Conservation (phyloP, 1,140 invertebrate species). For the Eueides isabella region DNA sequence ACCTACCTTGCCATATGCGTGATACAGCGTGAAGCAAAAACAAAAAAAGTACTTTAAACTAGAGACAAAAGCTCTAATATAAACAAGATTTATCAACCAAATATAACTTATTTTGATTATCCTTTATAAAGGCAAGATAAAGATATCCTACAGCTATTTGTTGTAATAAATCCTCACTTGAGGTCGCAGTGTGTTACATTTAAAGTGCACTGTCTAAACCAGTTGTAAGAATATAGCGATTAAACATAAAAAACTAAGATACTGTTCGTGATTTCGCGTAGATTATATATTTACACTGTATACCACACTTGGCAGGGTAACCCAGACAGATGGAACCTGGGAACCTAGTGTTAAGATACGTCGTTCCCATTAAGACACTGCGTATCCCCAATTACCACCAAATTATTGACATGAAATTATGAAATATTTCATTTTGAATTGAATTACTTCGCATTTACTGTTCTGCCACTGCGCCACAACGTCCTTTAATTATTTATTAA, state of each 20-base stretch:
- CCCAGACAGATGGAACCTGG: neutral
- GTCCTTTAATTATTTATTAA: too few species aligned
- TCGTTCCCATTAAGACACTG: too few species aligned
- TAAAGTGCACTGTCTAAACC: neutral
- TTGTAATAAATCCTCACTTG: constrained; percentile 37
- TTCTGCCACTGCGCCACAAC: too few species aligned
- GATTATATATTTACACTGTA: too few species aligned
- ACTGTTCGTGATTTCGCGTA: too few species aligned
- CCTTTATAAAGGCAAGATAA: constrained; percentile 22
- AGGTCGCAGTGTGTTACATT: constrained; percentile 26
- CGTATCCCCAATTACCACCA: too few species aligned
- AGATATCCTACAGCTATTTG: constrained; percentile 32
- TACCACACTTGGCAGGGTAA: too few species aligned
- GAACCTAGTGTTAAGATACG: neutral
- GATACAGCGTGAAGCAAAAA: neutral
- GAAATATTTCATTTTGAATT: too few species aligned
- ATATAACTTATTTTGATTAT: constrained; percentile 18
- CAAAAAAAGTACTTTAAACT: neutral
- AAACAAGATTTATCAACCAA: neutral
- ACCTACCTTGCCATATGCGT: neutral
- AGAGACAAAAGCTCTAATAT: neutral
- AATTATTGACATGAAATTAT: too few species aligned
- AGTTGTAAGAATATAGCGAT: neutral
- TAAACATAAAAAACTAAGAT: too few species aligned
- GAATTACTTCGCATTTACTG: too few species aligned